These are phyloP conservation scores for Dicaeum eximium DNA, from an alignment of 2,113 vertebrate genomes.

Conservation along the genomic window DNA sequence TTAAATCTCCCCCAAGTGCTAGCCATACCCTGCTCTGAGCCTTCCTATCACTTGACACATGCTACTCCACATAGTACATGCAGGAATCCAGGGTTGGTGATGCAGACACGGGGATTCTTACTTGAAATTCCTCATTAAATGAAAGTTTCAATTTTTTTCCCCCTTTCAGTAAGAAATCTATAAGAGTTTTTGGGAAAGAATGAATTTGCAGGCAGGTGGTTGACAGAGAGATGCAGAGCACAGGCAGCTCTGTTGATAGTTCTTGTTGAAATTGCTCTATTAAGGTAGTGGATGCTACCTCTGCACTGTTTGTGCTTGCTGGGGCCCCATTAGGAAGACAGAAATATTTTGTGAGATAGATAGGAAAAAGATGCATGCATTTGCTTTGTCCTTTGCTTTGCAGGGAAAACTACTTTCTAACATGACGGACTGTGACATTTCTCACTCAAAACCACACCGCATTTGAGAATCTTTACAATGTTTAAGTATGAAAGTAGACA, in stretches of 20 bases:
- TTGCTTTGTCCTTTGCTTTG: background rate
- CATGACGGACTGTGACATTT: background rate
- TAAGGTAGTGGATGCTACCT: background rate
- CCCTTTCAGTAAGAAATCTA: background rate
- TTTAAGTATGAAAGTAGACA: background rate
- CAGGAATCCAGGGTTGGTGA: background rate
- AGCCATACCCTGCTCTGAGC: background rate
- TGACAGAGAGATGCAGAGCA: background rate
- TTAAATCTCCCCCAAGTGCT: slow-evolving; percentile 13
- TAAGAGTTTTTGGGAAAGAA: background rate
- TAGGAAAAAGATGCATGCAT: background rate
- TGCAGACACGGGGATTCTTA: background rate
- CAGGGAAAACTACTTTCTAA: background rate
- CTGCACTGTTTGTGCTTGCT: background rate
- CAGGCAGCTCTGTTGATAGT: background rate
- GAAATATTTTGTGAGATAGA: background rate
- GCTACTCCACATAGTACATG: background rate
- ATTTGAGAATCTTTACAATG: background rate
- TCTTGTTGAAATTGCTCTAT: background rate
- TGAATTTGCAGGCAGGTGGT: background rate
- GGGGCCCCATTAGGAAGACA: background rate
- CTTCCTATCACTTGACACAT: background rate
- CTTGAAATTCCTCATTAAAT: background rate
- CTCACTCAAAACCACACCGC: background rate
- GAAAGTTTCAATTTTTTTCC: background rate